Base-by-base conservation (phyloP, 53 echinoderm and acorn worm species). In the Temnopleurus reevesii region DNA sequence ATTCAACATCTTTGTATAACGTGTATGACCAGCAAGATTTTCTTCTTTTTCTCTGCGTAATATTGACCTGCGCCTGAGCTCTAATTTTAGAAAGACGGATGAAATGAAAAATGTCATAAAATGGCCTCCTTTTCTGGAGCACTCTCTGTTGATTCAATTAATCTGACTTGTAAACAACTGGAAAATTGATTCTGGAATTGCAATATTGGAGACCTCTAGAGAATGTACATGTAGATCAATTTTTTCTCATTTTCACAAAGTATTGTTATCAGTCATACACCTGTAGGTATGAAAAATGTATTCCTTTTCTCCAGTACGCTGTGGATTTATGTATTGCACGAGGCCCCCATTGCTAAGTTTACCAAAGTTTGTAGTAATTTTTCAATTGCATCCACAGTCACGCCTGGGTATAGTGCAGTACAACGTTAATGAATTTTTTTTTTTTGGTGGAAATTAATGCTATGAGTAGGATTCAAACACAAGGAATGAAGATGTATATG, bases 41-140 rank as follows among this genome's bases (percentile, higher is more conserved):
- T 71, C 38, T 38, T 41, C 19, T 71, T 71, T 71, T 71, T 3
- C 71, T 71, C 43, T 5, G n/a, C 56, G 24, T 56, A 12, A 56
- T n/a, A 71, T 71, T 71, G 71, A 71, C 71, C 71, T 71, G 71
- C 10, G 23, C 71, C 23, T 71, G 71, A n/a, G 71, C 71, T 71
- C 41, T 71, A 41, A 71, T 38, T 71, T 71, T 71, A 18, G 71
- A 34, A 71, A 71, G 41, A 38, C 41, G 71, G 1, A 41, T 71
- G 71, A 71, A 71, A 71, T 71, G 71, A 71, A 71, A 71, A 71
- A 71, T 41, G n/a, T 71, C 38, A 71, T 71, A 71, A 71, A 71
- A n/a, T n/a, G 71, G 71, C 1, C 41, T 10, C 12, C 43, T 71
- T 71, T 71, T 71, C 71, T 71, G n/a, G 41, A 71, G 71, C 71